Base-by-base conservation (phyloP, 2,888 invertebrate species). In the Ochropleura leucogaster region DNA sequence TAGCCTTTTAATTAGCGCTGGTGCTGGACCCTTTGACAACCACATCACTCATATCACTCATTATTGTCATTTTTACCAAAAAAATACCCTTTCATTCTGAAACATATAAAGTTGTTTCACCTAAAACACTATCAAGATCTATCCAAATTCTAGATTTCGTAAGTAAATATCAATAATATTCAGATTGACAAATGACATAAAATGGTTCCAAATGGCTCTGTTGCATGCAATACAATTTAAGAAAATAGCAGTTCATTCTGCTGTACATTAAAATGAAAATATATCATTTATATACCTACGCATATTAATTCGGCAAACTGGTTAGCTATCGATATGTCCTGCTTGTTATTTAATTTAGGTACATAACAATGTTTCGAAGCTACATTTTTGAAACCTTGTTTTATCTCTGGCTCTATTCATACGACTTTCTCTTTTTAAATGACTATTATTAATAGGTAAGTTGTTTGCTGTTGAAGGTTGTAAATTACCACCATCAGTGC, bases 231-330 rank as follows among this genome's bases (percentile, higher is more conserved):
- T 18, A 62, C 12, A 9, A 77, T 53, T 68, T 40, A 12, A 68
- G 51, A 46, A 55, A 71, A 42, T 55, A 55, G 18, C n/a, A 79
- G 30, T 30, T 2, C 12, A 5, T 51, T 49, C 14, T 55, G n/a
- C 46, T 55, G 30, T 47, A 20, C n/a, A 62, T 55, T 62, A 71
- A 62, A 71, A 62, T 40, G 30, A 5, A 49, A 68, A 42, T 18
- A 69, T 47, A 18, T 30, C 30, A 30, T 62, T n/a, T 40, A 69
- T 53, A 18, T 30, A 42, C 30, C 14, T 42, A 63, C 63, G 53
- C 53, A 75, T 64, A 63, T 55, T 49, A 57, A 64, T 79, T 20
- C 72, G n/a, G 20, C 18, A 49, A 79, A 79, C 76, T 63, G 73
- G 79, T 79, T 77, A 40, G 49, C 9, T 63, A 79, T 77, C 55